Base-by-base conservation (phyloP, 2,113 vertebrate species). In the Alethe diademata region DNA sequence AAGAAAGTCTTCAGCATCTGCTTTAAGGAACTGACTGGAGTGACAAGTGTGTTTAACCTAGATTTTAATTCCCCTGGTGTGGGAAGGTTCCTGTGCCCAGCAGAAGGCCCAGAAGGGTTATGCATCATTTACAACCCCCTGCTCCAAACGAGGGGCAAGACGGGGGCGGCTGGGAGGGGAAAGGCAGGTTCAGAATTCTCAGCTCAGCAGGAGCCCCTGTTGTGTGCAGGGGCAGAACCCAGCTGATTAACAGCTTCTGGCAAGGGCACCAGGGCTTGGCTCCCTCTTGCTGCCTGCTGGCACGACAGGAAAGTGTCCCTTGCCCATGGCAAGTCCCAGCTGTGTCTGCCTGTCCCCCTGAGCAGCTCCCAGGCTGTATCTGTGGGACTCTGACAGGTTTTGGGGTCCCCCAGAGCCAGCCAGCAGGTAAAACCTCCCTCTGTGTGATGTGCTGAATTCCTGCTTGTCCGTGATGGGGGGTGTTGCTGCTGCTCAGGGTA, bases 101-200 rank as follows among this genome's bases (percentile, higher is more conserved):
- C 95, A 94, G 78, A 70, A 90, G 91, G 93, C 95, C 94, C 91
- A 61, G 91, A 95, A 96, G 93, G 93, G 81, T 93, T 20, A 94
- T 97, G 90, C 95, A 97, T 96, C 93, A 94, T 95, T 97, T 96
- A 97, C 86, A 92, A 86, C 20, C 45, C 75, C 19, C 0, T 6
- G 70, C 7, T 92, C 66, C 35, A 58, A 85, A 23, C 3, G 3
- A 86, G 92, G 95, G 85, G 73, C 66, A 53, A 13, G 9, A 14
- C 16, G 51, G 82, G 71, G 89, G 28, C 4, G 4, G 65, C 57
- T 6, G 42, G 35, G 50, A 65, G 35, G 3, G 69, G 26, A 72
- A 72, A 94, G 2, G 62, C 33, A 80, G 90, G 5, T 56, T 88
- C 62, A 31, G 53, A 19, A 38, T 4, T 9, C 95, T 86, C 88